phyloP scores from a whole-genome alignment of 2,888 invertebrate genomes.

The Timema cristinae region DNA sequence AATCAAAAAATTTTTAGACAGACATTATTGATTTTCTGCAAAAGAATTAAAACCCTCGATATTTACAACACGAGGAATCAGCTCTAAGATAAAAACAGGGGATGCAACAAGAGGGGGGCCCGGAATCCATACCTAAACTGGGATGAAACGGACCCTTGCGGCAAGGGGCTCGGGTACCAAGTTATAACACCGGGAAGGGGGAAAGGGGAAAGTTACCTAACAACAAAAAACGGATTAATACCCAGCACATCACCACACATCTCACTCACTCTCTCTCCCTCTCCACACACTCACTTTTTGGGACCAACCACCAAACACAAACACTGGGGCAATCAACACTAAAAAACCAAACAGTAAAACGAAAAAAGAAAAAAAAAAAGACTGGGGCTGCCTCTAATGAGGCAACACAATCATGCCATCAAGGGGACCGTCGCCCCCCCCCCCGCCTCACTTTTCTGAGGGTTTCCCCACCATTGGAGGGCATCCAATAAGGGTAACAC shows the following conservation, averaged over 20 bases:
- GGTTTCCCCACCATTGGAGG: too few relatives aligned
- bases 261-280: not conserved
- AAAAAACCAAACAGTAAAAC: constrained; percentile 10
- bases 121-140: constrained; percentile 46
- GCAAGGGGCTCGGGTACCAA: constrained; percentile 54
- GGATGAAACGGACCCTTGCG: constrained; percentile 52
- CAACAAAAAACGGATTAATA: constrained; percentile 33
- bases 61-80: constrained; percentile 13
- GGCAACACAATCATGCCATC: constrained; percentile 21
- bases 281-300: not conserved
- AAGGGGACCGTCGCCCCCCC: constrained; percentile 12
- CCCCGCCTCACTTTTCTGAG: not conserved
- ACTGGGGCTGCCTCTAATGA: constrained; percentile 19
- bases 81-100: constrained; percentile 10
- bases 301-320: constrained; percentile 9
- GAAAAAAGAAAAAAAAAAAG: constrained; percentile 15
- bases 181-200: constrained; percentile 54
- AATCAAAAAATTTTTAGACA: too few relatives aligned
- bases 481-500: too few relatives aligned
- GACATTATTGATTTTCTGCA: too few relatives aligned
- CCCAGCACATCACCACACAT: too few relatives aligned
- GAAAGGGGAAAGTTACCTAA: constrained; percentile 55
- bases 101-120: constrained; percentile 15
- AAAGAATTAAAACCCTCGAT: not conserved
- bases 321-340: constrained; percentile 5